Evolutionary conservation across 2,113 vertebrate species (phyloP), one percentile per base, ranked within the genome.

Genomic region (Numida meleagris): DNA sequence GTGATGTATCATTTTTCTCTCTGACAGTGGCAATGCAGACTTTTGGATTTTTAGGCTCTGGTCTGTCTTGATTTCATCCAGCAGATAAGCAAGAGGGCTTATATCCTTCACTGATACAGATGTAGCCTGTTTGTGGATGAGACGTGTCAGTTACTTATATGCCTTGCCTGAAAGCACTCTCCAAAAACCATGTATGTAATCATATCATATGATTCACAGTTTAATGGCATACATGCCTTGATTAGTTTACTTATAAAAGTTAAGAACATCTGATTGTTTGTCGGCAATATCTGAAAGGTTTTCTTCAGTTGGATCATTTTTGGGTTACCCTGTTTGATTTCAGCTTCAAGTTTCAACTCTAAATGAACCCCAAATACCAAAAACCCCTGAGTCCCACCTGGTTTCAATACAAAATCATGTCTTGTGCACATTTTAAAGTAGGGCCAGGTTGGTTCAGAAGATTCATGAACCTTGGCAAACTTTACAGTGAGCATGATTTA

Each of bases 391-490:
- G n/a, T 79, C 40, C 71, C 91, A 95, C 94, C 94, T 96, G 95
- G 86, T 95, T 96, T 96, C 93, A 96, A 93, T 96, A 93, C 40
- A 95, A 93, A 90, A 92, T 85, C 71, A 79, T 96, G 91, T 89
- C 94, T 79, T 92, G 20, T 84, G 57, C 90, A 92, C 17, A 0
- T 82, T 96, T 90, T 86, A 95, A 94, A 96, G 76, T 66, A 90
- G 86, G 58, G 48, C 70, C 80, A 96, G 83, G 88, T 96, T 96
- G 81, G 90, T 94, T 93, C 89, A 93, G 95, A 94, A 94, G 66
- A 90, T 85, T 95, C 83, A 70, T 95, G 86, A 90, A 89, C 45
- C n/a, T 70, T 96, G 95, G 94, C 89, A 96, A 93, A 82, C 57
- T 79, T 92, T 94, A 82, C 89, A 87, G 48, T 79, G 58, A 90